Base-by-base conservation (phyloP, 2,797 vertebrate species). In the Euthynnus affinis region DNA sequence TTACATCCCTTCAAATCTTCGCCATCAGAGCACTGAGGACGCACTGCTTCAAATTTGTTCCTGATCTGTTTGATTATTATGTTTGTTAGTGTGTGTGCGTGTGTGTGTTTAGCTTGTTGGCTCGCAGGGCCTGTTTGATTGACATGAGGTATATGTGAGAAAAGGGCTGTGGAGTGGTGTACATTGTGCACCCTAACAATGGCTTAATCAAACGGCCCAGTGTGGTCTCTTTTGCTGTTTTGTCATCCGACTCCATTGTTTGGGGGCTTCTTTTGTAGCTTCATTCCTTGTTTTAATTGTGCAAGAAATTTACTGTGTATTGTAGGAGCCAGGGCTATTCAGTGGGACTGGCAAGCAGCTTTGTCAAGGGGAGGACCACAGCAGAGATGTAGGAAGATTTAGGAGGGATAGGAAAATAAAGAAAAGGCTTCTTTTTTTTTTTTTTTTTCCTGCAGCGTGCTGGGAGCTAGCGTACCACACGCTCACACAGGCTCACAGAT, bases 241-340 rank as follows among this genome's bases (percentile, higher is more conserved):
- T 94, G 94, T 95, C 93, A 94, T 94, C 91, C 66, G 84, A 92
- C 88, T 88, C 93, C 89, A 94, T 96, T 95, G 94, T 95, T 93
- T 90, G 89, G 78, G 86, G 87, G 75, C 84, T 86, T 85, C 92
- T 94, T 95, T 94, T 95, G 94, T 94, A 88, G 90, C 88, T 92
- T 94, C 91, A 91, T 88, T 93, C 90, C 91, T 92, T 93, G 88
- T 94, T 94, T 94, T 94, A 93, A 92, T 94, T 95, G 95, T 95
- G 93, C 87, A 84, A 85, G 93, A 95, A 94, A 95, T 94, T 93
- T 94, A 96, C 95, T 95, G 95, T 94, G 94, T 91, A 95, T 96
- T 95, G 93, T 94, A 93, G 87, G 88, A 91, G 88, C 89, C 81
- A 64, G 85, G 91, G 81, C 94, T 81, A 93, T 95, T 96, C 94